phyloP scores from a whole-genome alignment of 1,140 invertebrate species.

The Drosophila triauraria region DNA sequence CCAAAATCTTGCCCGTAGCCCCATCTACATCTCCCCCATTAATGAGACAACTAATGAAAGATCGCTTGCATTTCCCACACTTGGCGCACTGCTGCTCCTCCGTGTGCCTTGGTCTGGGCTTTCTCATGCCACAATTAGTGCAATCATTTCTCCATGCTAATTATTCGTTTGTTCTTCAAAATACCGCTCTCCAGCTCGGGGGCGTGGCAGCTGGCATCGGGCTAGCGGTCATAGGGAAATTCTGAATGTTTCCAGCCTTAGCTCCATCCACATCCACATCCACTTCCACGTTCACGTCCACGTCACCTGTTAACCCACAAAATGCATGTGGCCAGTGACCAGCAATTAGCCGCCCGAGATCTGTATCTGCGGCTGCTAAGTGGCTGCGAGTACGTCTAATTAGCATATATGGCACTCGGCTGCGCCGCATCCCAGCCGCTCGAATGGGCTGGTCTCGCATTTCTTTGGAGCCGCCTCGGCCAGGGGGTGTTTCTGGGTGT shows the following conservation, averaged over 20 bases:
- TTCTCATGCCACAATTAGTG: conserved; percentile 76
- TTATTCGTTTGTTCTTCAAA: conserved; percentile 63
- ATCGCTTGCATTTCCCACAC: conserved; percentile 75
- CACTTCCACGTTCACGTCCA: conserved; percentile 13
- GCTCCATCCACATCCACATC: neutral
- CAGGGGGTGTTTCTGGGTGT: conserved; percentile 46
- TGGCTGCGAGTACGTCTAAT: conserved; percentile 58
- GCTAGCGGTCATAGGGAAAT: conserved; percentile 72
- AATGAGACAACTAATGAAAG: conserved; percentile 66
- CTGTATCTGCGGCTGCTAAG: conserved; percentile 54
- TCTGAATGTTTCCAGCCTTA: conserved; percentile 6
- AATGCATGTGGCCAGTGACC: conserved; percentile 64
- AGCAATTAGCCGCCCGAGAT: conserved; percentile 69
- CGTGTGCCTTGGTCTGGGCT: neutral
- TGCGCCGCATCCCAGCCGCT: conserved; percentile 18
- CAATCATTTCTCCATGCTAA: conserved; percentile 78
- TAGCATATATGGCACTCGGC: conserved; percentile 56
- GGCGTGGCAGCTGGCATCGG: conserved; percentile 49
- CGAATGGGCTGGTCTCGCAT: conserved; percentile 17
- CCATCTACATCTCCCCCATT: conserved; percentile 24
- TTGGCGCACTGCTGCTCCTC: conserved; percentile 1
- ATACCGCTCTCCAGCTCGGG: conserved; percentile 35
- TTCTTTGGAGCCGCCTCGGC: conserved; percentile 23
- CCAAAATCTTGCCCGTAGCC: conserved; percentile 55
- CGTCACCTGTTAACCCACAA: conserved; percentile 79